Base-by-base conservation (phyloP, 2,888 invertebrate species). In the Amphipoea lucens region DNA sequence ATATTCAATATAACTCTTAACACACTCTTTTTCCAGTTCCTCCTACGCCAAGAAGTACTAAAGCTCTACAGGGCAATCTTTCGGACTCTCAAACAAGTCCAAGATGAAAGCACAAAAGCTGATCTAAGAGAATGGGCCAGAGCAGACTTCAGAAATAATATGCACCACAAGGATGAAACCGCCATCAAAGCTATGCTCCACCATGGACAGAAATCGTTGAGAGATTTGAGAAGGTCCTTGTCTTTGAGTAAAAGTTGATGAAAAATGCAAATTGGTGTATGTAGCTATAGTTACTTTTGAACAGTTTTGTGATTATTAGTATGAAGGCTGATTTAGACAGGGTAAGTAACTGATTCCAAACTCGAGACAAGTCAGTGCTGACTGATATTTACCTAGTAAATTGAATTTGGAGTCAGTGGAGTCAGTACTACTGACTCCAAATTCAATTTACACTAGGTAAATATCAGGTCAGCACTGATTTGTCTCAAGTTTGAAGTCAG, bases 11-110 rank as follows among this genome's bases (percentile, higher is more conserved):
- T 54, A 29, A 57, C 36, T 48, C 0, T 3, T 11, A 9, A 45
- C 0, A n/a, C 67, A 74, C 17, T 78, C 79, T 82, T 75, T 80
- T 97, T 97, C 48, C 94, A 99, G 98, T 99, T 99, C 93, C 97
- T 99, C 94, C 93, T 98, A 54, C 97, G 98, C 20, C 98, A 98
- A 95, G 98, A 98, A 95, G 98, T 98, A 0, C 93, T 98, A 40
- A 98, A 97, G 90, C 94, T 98, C 0, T 99, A 98, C 90, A 96
- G 98, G 85, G 97, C 98, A 84, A 98, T 98, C 82, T 97, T 98
- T 88, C 97, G 98, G 74, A 97, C 98, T 12, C 97, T 98, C 72
- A 97, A 97, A 77, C 95, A 97, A 90, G 97, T 98, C 14, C 97
- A 98, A 1, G 98, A 98, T 92, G 94, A 97, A 87, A 93, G 92